Evolutionary conservation across 1,140 invertebrate species (phyloP), one percentile per base, ranked within the genome.

Genomic region (Macrostomum lignano): DNA sequence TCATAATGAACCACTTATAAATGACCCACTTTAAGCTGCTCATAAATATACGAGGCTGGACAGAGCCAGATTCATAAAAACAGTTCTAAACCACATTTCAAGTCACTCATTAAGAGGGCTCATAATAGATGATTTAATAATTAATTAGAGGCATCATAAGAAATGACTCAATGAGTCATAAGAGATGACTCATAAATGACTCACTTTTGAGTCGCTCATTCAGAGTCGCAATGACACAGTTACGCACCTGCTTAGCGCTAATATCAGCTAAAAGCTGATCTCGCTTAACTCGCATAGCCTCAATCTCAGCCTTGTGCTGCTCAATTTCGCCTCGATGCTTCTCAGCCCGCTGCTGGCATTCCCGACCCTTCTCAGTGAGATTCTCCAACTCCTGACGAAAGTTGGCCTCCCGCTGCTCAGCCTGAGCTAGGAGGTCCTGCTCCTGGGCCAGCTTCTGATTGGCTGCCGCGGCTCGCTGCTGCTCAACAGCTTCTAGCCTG

Each of bases 321-420:
- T 28, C 26, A 5, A 28, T 14, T 7, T 14, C 19, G 5, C 15
- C 19, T 9, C 19, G 26, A 28, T 14, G 15, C 15, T 14, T 15
- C 19, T 28, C 26, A 5, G 19, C 19, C 19, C 26, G 3, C 17
- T 24, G 40, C 41, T 43, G 47, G 65, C 65, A 67, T 68, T 46
- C 70, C 32, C 71, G 58, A 48, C 73, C 68, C 46, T 71, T 70
- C 46, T 69, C 67, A 44, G 64, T 66, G 40, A 66, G 59, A 37
- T 65, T 61, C n/a, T 21, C 40, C 6, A 24, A 44, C 44, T 17
- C 42, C 50, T 39, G 49, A 28, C 11, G 13, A 7, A 28, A 28
- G 26, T 28, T 28, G 5, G 14, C 26, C 19, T 28, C 19, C 19
- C 19, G 15, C 7, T 17, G 15, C 7, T 28, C 19, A 9, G 19